These are phyloP conservation scores for Sipha maydis DNA, from an alignment of 2,888 invertebrate species.

Conservation along the genomic window DNA sequence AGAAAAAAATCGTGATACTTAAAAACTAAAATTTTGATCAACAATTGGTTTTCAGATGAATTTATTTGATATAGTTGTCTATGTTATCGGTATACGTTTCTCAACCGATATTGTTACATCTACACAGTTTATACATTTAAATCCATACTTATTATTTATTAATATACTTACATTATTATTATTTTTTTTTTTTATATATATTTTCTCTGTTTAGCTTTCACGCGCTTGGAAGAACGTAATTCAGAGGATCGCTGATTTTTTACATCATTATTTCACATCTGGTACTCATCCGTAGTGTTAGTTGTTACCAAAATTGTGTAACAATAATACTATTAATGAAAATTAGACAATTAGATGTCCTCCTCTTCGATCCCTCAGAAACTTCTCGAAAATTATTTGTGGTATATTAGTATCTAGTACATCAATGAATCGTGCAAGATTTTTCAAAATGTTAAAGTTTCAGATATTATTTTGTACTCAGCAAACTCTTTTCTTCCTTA, in stretches of 20 bases:
- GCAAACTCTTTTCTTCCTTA: no score
- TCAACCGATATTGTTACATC: no score
- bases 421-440: no score
- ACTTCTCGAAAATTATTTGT: neutral
- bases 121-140: neutral
- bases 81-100: no score
- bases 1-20: neutral
- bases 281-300: slow-evolving; percentile 49
- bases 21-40: no score
- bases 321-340: neutral
- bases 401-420: no score
- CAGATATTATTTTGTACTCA: no score
- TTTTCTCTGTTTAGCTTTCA: slow-evolving; percentile 52
- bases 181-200: neutral
- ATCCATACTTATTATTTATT: neutral
- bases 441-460: no score
- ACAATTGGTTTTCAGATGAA: no score
- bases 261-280: slow-evolving; percentile 54
- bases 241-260: slow-evolving; percentile 23
- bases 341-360: neutral
- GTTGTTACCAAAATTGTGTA: slow-evolving; percentile 49
- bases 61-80: no score
- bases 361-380: neutral
- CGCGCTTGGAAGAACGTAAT: neutral
- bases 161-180: neutral